Percentiles rank a stretch among this genome's conserved stretches.
These are phyloP conservation scores for Lamellibrachia columna DNA, from an alignment of 2,888 invertebrate genomes.

Conservation along the genomic window DNA sequence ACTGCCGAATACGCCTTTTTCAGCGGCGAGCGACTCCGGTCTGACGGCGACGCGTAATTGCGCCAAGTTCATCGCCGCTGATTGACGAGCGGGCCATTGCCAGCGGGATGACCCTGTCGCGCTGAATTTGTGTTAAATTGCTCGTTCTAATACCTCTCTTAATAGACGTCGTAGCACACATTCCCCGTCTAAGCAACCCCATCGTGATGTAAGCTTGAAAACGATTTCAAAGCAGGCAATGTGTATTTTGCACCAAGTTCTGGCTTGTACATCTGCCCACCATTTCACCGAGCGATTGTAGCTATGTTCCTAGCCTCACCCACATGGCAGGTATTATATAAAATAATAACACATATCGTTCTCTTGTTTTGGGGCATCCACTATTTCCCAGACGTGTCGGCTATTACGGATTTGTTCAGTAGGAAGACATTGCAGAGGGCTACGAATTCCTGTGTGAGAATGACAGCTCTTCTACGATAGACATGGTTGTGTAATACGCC, in stretches of 20 bases:
- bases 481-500: not conserved
- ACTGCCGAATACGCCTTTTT: not conserved
- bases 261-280: not conserved
- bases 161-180: not conserved
- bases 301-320: not conserved
- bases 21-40: not conserved
- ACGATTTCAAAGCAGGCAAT: too few relatives aligned
- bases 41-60: not conserved
- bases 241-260: not conserved
- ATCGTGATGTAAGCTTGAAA: not conserved
- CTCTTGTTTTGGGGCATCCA: not conserved
- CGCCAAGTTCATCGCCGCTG: not conserved
- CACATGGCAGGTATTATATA: not conserved
- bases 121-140: constrained; percentile 3
- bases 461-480: not conserved
- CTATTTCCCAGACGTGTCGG: not conserved
- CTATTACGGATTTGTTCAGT: not conserved
- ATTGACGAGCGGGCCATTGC: not conserved
- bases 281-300: not conserved
- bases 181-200: not conserved
- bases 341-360: not conserved
- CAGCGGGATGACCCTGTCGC: not conserved
- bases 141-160: not conserved
- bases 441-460: not conserved
- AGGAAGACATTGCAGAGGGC: not conserved